These are phyloP conservation scores for Pseudomyrmex dendroicus DNA, from an alignment of 1,140 invertebrate genomes.

Conservation along the genomic window DNA sequence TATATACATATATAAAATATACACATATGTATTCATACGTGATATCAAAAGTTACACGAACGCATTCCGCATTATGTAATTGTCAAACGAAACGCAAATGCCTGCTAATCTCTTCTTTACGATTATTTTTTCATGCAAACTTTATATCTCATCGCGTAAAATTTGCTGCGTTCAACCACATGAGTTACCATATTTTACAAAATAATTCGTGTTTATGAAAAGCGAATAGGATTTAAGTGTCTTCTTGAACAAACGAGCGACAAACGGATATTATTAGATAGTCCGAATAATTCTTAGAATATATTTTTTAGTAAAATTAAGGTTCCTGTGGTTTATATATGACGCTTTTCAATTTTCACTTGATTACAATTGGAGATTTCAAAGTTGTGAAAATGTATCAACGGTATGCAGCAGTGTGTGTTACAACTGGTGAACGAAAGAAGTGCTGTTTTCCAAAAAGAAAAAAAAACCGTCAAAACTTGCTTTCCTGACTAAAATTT, in stretches of 20 bases:
- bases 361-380: background rate
- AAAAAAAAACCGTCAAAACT: background rate
- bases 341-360: conserved; percentile 37
- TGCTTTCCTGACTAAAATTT: conserved; percentile 1
- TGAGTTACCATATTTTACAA: conserved; percentile 66
- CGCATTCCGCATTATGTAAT: background rate
- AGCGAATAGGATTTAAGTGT: conserved; percentile 46
- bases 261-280: conserved; percentile 52
- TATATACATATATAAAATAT: background rate
- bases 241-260: conserved; percentile 45
- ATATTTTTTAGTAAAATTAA: conserved; percentile 56
- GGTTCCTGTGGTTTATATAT: conserved; percentile 56
- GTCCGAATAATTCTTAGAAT: conserved; percentile 51
- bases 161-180: conserved; percentile 47
- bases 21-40: background rate
- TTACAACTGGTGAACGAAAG: conserved; percentile 32
- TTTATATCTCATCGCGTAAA: background rate
- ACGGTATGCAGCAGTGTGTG: conserved; percentile 56
- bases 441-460: background rate
- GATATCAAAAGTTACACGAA: background rate
- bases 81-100: background rate
- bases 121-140: conserved; percentile 51
- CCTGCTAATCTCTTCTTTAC: conserved; percentile 2
- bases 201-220: conserved; percentile 53
- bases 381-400: conserved; percentile 39